These are phyloP conservation scores for Naso thynnoides DNA, from an alignment of 2,797 vertebrate species.

Conservation along the genomic window DNA sequence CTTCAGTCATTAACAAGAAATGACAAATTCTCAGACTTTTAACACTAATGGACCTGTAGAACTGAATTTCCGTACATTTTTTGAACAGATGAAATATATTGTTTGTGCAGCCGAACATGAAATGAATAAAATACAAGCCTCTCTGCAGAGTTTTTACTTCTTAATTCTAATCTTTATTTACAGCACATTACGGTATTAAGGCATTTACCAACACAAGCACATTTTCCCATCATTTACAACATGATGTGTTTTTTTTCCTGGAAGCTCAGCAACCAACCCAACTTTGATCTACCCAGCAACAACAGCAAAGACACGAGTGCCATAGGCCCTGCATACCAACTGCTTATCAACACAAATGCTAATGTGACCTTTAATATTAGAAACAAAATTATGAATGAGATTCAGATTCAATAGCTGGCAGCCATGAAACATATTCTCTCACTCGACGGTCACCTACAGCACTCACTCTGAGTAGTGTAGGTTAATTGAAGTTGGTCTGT, in stretches of 20 bases:
- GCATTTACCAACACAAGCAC: constrained; percentile 4
- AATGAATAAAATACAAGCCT: constrained; percentile 13
- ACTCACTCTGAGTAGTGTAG: constrained; percentile 45
- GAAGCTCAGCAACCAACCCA: constrained; percentile 26
- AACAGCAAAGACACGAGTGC: constrained; percentile 31
- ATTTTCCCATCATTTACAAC: constrained; percentile 33
- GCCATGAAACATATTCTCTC: constrained; percentile 69
- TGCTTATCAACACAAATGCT: constrained; percentile 84
- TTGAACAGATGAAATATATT: constrained; percentile 27
- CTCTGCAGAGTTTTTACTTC: constrained; percentile 20
- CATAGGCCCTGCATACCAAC: constrained; percentile 74
- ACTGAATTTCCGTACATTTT: constrained; percentile 39
- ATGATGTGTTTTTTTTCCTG: constrained; percentile 17
- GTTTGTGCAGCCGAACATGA: constrained; percentile 13
- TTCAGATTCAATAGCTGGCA: constrained; percentile 79
- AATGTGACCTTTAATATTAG: constrained; percentile 86
- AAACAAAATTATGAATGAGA: constrained; percentile 84
- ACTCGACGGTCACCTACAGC: constrained; percentile 59
- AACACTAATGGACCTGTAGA: constrained; percentile 34
- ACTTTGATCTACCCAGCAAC: constrained; percentile 55
- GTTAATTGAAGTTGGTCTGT: constrained; percentile 69
- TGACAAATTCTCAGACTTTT: constrained; percentile 22
- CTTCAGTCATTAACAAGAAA: constrained; percentile 44
- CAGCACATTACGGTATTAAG: constrained; percentile 23
- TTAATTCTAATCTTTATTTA: constrained; percentile 20